phyloP scores from a whole-genome alignment of 2,888 invertebrate species.

The Xestia sexstrigata region DNA sequence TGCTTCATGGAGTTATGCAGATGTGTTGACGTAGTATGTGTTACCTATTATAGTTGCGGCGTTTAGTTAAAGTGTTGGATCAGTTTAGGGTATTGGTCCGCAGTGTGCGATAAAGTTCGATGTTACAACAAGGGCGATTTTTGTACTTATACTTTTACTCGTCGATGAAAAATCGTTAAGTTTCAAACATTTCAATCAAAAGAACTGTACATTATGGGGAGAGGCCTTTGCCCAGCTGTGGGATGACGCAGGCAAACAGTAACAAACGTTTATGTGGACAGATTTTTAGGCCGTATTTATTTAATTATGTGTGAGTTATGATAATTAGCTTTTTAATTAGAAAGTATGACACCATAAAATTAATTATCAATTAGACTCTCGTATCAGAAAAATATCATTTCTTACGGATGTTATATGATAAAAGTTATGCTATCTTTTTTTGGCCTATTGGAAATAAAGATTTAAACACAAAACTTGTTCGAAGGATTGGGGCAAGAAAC shows the following conservation, averaged over 20 bases:
- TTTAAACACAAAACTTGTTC: not conserved
- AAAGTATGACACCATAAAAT: not conserved
- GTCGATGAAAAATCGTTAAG: not conserved
- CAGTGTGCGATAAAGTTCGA: constrained; percentile 37
- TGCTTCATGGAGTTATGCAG: constrained; percentile 31
- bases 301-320: not conserved
- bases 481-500: constrained; percentile 33
- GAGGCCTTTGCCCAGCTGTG: not conserved
- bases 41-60: constrained; percentile 23
- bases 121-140: not conserved
- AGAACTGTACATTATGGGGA: not conserved
- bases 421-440: not conserved
- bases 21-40: constrained; percentile 53
- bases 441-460: not conserved
- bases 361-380: not conserved
- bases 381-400: not conserved
- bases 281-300: not conserved
- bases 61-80: constrained; percentile 21
- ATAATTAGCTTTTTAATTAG: not conserved
- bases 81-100: constrained; percentile 45
- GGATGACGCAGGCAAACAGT: not conserved
- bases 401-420: not conserved
- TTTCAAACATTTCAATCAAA: not conserved
- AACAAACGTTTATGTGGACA: not conserved
- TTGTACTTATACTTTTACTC: not conserved